These are phyloP conservation scores for Podarcis lilfordi DNA, from an alignment of 2,797 vertebrate species.

Conservation along the genomic window DNA sequence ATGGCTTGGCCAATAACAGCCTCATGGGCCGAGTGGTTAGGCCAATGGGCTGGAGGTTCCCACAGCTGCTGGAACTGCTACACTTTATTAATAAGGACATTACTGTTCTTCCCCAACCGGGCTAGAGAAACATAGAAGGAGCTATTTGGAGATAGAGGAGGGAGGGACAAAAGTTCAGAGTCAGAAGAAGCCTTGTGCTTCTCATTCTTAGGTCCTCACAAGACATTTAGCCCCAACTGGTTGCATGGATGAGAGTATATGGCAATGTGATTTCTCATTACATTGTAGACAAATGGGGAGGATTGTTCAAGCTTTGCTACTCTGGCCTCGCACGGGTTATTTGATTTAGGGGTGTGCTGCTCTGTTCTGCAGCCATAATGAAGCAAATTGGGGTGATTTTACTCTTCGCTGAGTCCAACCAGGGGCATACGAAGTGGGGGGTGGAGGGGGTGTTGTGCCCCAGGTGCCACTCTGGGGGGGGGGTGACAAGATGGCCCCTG, in stretches of 20 bases:
- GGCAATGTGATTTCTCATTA: neutral
- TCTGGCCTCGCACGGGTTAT: neutral
- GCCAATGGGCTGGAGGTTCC: no score
- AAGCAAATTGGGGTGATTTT: no score
- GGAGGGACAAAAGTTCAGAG: neutral
- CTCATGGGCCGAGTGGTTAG: no score
- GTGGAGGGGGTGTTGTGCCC: no score
- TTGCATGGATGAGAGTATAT: neutral
- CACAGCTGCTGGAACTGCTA: neutral
- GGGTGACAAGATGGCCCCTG: no score
- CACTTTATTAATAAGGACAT: neutral
- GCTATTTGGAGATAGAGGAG: neutral
- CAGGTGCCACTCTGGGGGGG: no score
- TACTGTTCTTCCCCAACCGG: neutral
- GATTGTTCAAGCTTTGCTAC: neutral
- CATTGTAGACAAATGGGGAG: neutral
- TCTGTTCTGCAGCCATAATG: no score
- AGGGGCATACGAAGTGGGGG: no score
- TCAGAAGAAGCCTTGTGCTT: neutral
- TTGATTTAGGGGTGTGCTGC: neutral
- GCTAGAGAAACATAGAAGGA: neutral
- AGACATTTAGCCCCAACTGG: neutral
- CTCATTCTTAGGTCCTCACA: neutral
- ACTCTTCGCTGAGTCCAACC: no score
- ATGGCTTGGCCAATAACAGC: no score